A percentile compares a stretch with the other conserved stretches of the same genome.
These are phyloP conservation scores for Campoletis sonorensis DNA, from an alignment of 1,140 invertebrate species.

Conservation along the genomic window DNA sequence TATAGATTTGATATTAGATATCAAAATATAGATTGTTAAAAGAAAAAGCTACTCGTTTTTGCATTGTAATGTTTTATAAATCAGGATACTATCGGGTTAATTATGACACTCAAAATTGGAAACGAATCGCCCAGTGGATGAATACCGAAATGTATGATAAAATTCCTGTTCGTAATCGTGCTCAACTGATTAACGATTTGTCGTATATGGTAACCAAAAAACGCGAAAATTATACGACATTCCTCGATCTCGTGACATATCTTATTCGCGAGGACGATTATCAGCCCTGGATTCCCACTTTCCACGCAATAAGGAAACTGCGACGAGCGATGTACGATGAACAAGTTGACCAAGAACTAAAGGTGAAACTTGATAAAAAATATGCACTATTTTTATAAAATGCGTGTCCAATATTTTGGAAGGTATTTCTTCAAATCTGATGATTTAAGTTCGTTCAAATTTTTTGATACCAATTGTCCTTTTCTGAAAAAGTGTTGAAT, in stretches of 20 bases:
- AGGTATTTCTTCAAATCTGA: too few relatives aligned
- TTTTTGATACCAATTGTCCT: background rate
- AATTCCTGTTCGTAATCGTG: constrained; percentile 82
- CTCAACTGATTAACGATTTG: constrained; percentile 86
- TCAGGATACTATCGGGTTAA: constrained; percentile 88
- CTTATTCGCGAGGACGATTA: constrained; percentile 80
- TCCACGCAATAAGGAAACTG: constrained; percentile 31
- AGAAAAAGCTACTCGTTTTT: too few relatives aligned
- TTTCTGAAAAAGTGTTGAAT: constrained; percentile 30
- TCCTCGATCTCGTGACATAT: constrained; percentile 79
- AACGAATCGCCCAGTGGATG: constrained; percentile 81
- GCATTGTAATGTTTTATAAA: background rate
- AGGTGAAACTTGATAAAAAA: constrained; percentile 1
- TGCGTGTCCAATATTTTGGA: too few relatives aligned
- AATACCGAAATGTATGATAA: constrained; percentile 72
- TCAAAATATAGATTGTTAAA: background rate
- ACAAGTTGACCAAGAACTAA: constrained; percentile 9
- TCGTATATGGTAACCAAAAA: constrained; percentile 81
- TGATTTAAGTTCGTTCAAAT: too few relatives aligned
- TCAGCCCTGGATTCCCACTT: constrained; percentile 61
- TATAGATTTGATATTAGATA: background rate
- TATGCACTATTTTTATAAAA: background rate
- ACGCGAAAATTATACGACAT: constrained; percentile 74
- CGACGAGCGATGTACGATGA: background rate
- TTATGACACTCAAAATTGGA: constrained; percentile 88